Evolutionary conservation across 2,797 vertebrate genomes (phyloP).

Genomic region (Liparis tanakae): DNA sequence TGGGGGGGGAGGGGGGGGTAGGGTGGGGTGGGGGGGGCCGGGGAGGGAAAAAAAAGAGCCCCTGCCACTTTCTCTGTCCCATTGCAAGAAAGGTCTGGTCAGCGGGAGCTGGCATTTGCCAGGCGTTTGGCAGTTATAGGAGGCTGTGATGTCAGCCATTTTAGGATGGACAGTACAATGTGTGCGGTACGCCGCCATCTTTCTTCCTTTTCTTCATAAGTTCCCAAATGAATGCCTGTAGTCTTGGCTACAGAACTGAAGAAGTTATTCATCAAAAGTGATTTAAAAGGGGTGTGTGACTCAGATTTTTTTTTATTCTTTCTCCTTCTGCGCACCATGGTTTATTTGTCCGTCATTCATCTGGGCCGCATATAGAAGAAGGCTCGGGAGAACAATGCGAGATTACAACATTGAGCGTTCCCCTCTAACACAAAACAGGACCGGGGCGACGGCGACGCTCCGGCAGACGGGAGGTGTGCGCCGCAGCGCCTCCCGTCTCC

Average conservation of each 20-base stretch:
- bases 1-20: constrained; percentile 30
- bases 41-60: constrained; percentile 63
- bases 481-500: constrained; percentile 15
- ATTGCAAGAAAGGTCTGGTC: constrained; percentile 76
- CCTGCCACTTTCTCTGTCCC: constrained; percentile 77
- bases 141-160: constrained; percentile 83
- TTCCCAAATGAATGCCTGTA: constrained; percentile 77
- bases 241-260: constrained; percentile 78
- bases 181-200: constrained; percentile 79
- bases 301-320: constrained; percentile 45
- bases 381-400: constrained; percentile 66
- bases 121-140: constrained; percentile 73
- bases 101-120: constrained; percentile 80
- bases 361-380: constrained; percentile 64
- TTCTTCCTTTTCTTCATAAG: constrained; percentile 80
- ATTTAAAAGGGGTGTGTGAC: constrained; percentile 74
- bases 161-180: constrained; percentile 82
- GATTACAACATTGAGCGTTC: constrained; percentile 45
- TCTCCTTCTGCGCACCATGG: constrained; percentile 46
- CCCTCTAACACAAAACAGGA: constrained; percentile 53
- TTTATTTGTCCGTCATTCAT: constrained; percentile 76
- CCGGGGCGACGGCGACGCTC: constrained; percentile 46
- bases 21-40: constrained; percentile 46
- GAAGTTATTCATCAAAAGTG: constrained; percentile 75
- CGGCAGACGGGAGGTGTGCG: constrained; percentile 25